Evolutionary conservation across 2,888 invertebrate species (phyloP), one percentile per base, ranked within the genome.

Genomic region (Leptinotarsa juncta): DNA sequence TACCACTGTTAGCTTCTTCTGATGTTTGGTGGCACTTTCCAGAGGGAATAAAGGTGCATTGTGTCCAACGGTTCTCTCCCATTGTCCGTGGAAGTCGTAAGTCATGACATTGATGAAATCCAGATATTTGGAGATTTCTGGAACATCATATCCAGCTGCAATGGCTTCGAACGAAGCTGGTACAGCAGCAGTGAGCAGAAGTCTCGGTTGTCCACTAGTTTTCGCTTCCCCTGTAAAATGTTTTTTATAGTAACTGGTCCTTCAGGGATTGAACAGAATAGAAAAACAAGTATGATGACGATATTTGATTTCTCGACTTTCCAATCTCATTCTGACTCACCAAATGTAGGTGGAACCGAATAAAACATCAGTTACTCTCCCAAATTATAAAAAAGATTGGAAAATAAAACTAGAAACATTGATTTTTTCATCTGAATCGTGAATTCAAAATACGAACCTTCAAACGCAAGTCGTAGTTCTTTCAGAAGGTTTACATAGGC

Each of bases 61-160:
- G 87, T 97, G 97, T 5, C 97, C 97, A 3, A 97, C 96, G 79
- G 95, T 95, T 75, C 96, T 91, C 86, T 97, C 97, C 97, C 97
- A 97, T 86, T 96, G 96, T 0, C 97, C 97, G 85, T 97, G 97
- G 91, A 97, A 97, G 87, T 97, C 97, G 85, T 97, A 97, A 0
- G 97, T 96, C 97, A 97, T 97, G 14, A 97, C 94, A 86, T 97
- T 97, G 86, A 97, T 96, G 85, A 95, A 96, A 88, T 97, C 97
- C 84, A 97, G 90, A 85, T 96, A 97, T 89, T 97, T 97, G 4
- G 96, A 94, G 80, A 97, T 96, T 88, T 97, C 97, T 0, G 96
- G 95, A 0, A 97, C 97, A 83, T 97, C 97, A 82, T 97, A 97
- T 7, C 97, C 97, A 74, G 96, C 96, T 73, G 96, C 96, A 66